Conservation (phyloP, 1,140 invertebrate genomes). For the Gryllus bimaculatus region DNA sequence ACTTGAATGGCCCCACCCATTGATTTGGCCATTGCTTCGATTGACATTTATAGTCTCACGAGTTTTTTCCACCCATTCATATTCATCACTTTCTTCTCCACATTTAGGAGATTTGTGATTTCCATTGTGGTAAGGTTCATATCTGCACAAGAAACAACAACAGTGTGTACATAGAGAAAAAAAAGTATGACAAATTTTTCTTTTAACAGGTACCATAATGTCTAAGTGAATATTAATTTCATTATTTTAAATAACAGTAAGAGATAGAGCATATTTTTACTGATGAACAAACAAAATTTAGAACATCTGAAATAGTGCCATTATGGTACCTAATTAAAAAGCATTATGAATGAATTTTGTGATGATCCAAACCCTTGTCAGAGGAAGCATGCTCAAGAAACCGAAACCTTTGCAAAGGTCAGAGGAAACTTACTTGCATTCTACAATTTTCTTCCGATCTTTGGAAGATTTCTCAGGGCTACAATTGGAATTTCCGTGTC, state of each 20-base stretch:
- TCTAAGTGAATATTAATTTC: too few relatives aligned
- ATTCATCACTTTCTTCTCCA: conserved; percentile 16
- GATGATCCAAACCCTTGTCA: background rate
- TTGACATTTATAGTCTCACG: conserved; percentile 24
- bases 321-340: background rate
- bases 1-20: background rate
- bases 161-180: too few relatives aligned
- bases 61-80: conserved; percentile 29
- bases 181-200: too few relatives aligned
- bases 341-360: background rate
- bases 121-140: background rate
- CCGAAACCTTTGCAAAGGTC: background rate
- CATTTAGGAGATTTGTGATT: background rate
- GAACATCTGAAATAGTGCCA: background rate
- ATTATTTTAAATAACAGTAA: too few relatives aligned
- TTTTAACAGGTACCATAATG: too few relatives aligned
- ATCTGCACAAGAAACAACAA: background rate
- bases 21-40: conserved; percentile 19
- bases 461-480: background rate
- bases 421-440: conserved; percentile 4
- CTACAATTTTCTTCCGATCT: background rate
- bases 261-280: too few relatives aligned
- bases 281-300: too few relatives aligned
- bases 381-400: background rate
- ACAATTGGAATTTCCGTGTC: background rate